Evolutionary conservation across 1,140 invertebrate genomes (phyloP), one percentile per base, ranked within the genome.

Genomic region (Aphaenogaster floridana): DNA sequence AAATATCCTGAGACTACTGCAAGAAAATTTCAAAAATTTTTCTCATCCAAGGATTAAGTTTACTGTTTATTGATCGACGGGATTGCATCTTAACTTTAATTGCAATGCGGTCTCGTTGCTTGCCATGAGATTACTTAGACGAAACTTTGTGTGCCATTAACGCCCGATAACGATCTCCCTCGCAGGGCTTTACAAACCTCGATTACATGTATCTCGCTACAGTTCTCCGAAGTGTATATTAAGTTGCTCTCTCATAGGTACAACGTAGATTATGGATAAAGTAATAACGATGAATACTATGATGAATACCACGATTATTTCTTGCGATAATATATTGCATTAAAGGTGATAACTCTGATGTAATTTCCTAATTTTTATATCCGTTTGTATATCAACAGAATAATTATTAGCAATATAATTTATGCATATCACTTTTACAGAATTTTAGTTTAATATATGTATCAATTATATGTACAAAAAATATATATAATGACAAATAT

Each of bases 161-260:
- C 79, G 79, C 50, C 36, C 50, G 64, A 81, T 81, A 81, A 81
- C 50, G 79, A 81, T 81, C 79, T 57, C 78, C 57, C 64, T 69
- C 48, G 64, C 50, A 68, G 64, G 64, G n/a, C 36, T 57, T 15
- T 71, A 52, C 45, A 48, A 66, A 50, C 78, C 79, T 17, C 36
- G 63, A 81, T 81, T 81, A 69, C 39, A 17, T 45, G 36, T 69
- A 69, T 42, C 78, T 52, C 17, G 34, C 5, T 42, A 13, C 17
- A 42, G 45, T 76, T 42, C 77, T 66, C 64, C 36, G 15, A 36
- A 42, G 64, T 45, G 21, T 77, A 64, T 64, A 80, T 80, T 81
- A 71, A 81, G 57, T 48, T 81, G 64, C 50, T 81, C 57, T 81
- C 61, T 80, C 50, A 57, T 15, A 34, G 15, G 48, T 69, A 21